Conservation (phyloP, 2,113 vertebrate genomes). For the Melanostigma gelatinosum region DNA sequence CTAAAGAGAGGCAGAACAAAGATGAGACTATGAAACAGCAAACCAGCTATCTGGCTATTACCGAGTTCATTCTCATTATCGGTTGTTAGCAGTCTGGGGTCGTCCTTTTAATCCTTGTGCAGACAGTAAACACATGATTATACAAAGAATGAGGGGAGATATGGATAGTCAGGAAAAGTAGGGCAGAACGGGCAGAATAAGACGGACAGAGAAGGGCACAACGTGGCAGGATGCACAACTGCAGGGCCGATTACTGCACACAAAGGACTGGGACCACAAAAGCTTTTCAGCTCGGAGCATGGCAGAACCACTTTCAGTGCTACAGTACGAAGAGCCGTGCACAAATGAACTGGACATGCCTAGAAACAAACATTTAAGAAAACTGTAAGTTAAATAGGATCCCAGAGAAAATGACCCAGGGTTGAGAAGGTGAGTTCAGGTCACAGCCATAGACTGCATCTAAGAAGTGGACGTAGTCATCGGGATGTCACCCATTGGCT, state of each 20-base stretch:
- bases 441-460: neutral
- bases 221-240: slow-evolving; percentile 1
- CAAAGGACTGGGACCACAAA: slow-evolving; percentile 21
- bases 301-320: neutral
- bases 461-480: neutral
- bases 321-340: neutral
- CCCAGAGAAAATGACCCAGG: neutral
- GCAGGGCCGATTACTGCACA: neutral
- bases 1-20: slow-evolving; percentile 45
- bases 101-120: slow-evolving; percentile 55
- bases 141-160: slow-evolving; percentile 45
- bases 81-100: slow-evolving; percentile 44
- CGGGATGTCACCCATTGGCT: neutral
- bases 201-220: slow-evolving; percentile 30
- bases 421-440: neutral
- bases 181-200: neutral
- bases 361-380: neutral
- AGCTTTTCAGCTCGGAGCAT: neutral
- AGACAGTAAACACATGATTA: slow-evolving; percentile 59
- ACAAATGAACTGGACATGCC: neutral
- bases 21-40: slow-evolving; percentile 36
- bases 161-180: slow-evolving; percentile 23
- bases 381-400: neutral
- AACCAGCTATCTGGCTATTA: slow-evolving; percentile 48
- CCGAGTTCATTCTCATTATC: slow-evolving; percentile 55